These are phyloP conservation scores for Macrophya annulata DNA, from an alignment of 2,888 invertebrate species.

Conservation along the genomic window DNA sequence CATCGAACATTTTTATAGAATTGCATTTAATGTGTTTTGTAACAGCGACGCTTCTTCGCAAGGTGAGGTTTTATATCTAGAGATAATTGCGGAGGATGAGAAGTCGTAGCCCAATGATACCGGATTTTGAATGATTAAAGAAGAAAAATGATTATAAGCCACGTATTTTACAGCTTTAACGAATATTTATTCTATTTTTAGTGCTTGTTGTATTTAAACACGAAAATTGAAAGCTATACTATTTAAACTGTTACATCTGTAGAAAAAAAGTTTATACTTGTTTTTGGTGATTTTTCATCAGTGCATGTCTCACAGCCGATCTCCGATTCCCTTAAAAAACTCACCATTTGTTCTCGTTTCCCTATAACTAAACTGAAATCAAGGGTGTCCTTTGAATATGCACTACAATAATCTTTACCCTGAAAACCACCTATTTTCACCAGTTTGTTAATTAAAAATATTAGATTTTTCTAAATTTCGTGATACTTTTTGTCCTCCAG, in stretches of 20 bases:
- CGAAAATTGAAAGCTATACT: background rate
- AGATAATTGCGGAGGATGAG: background rate
- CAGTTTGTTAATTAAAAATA: no score
- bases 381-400: no score
- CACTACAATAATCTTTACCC: no score
- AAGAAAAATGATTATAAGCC: background rate
- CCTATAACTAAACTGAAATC: no score
- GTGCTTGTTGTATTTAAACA: background rate
- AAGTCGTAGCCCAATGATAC: background rate
- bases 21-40: constrained; percentile 88
- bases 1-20: constrained; percentile 89
- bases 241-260: background rate
- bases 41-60: constrained; percentile 72
- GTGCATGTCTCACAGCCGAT: no score
- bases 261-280: background rate
- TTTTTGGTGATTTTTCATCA: background rate
- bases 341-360: no score
- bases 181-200: background rate
- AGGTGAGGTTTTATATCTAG: constrained; percentile 61
- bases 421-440: background rate
- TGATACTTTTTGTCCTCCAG: no score
- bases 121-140: background rate
- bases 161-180: background rate
- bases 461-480: no score
- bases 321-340: no score